A percentile compares a stretch with the other conserved stretches of the same genome.
These are phyloP conservation scores for Drosophila burlai DNA, from an alignment of 1,140 invertebrate genomes.

Conservation along the genomic window DNA sequence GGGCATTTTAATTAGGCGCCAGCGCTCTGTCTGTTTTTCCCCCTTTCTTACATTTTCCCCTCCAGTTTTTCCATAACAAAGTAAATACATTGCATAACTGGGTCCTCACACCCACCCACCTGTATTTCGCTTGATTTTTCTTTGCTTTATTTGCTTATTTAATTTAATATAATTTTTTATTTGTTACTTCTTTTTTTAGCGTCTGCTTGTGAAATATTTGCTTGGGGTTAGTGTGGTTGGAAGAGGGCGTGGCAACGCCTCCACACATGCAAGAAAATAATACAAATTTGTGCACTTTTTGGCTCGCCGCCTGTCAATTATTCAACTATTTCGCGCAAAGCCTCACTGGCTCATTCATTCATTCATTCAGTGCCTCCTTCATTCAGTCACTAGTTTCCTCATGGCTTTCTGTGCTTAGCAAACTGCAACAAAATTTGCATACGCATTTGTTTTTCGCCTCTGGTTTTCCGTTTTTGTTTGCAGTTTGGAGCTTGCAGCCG, in stretches of 20 bases:
- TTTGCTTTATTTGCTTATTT: constrained; percentile 4
- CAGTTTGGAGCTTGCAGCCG: constrained; percentile 1
- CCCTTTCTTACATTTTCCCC: neutral
- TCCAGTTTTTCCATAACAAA: constrained; percentile 16
- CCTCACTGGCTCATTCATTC: constrained; percentile 19
- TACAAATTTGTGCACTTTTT: constrained; percentile 54
- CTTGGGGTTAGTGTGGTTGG: constrained; percentile 23
- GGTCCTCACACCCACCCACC: constrained; percentile 32
- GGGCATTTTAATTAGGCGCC: constrained; percentile 61
- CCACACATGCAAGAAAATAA: constrained; percentile 25
- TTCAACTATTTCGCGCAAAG: constrained; percentile 58
- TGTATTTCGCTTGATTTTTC: constrained; percentile 10
- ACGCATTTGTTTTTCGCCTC: constrained; percentile 53
- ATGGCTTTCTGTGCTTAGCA: constrained; percentile 20
- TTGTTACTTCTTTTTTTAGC: constrained; percentile 9
- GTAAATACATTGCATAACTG: constrained; percentile 34
- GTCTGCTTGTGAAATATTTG: constrained; percentile 45
- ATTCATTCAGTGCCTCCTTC: constrained; percentile 28
- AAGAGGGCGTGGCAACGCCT: constrained; percentile 36
- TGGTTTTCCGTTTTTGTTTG: constrained; percentile 9
- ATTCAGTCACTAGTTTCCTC: constrained; percentile 55
- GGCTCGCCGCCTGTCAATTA: constrained; percentile 61
- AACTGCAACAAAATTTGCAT: constrained; percentile 60
- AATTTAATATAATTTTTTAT: neutral
- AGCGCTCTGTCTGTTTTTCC: neutral